phyloP scores from a whole-genome alignment of 2,797 vertebrate species.

The Pristis pectinata region DNA sequence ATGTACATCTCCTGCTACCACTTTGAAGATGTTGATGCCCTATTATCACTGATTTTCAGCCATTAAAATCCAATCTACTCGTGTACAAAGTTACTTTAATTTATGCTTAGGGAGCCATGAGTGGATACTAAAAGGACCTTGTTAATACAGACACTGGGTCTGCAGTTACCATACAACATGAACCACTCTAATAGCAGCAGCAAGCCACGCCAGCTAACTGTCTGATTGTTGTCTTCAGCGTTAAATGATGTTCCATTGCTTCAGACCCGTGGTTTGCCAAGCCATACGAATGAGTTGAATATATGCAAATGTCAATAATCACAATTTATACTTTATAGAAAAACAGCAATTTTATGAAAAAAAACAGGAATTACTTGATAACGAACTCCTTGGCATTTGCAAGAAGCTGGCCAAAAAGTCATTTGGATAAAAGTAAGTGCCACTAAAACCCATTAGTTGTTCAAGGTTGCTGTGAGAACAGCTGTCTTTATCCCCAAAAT shows the following conservation, averaged over 20 bases:
- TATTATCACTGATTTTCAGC: neutral
- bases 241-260: neutral
- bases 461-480: conserved; percentile 51
- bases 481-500: conserved; percentile 48
- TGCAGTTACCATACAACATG: neutral
- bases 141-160: neutral
- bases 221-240: neutral
- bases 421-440: conserved; percentile 54
- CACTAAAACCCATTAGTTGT: conserved; percentile 48
- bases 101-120: neutral
- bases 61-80: neutral
- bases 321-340: neutral
- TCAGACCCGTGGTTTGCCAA: neutral
- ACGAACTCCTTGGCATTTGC: conserved; percentile 48
- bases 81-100: neutral
- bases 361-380: conserved; percentile 27
- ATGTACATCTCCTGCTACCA: neutral
- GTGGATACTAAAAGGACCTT: neutral
- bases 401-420: conserved; percentile 49
- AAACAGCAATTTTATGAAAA: neutral
- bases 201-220: neutral
- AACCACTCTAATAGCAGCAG: neutral
- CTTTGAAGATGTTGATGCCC: neutral
- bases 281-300: neutral
- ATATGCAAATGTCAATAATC: neutral